Conservation (phyloP, 2,113 vertebrate species). For the Pelmatolapia mariae region DNA sequence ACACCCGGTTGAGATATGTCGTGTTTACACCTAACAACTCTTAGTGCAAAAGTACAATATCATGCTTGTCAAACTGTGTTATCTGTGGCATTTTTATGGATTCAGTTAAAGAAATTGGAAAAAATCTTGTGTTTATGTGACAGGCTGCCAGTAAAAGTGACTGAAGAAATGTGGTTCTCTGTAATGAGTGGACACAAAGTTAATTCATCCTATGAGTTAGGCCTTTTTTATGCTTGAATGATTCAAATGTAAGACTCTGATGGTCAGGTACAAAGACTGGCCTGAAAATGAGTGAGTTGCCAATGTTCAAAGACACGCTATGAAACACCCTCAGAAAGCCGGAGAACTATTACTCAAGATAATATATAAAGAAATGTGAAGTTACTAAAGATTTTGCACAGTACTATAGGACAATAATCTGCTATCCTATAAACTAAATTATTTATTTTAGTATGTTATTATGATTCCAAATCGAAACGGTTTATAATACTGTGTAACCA, state of each 20-base stretch:
- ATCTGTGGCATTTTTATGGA: neutral
- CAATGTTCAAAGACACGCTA: accelerated
- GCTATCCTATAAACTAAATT: neutral
- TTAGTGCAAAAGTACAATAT: neutral
- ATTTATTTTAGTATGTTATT: neutral
- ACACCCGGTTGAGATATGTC: neutral
- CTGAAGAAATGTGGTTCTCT: neutral
- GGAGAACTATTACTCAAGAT: neutral
- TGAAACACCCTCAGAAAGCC: accelerated
- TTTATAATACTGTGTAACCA: neutral
- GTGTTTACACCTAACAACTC: neutral
- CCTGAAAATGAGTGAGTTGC: neutral
- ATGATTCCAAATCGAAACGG: accelerated
- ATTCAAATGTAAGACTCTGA: neutral
- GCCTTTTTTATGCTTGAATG: neutral
- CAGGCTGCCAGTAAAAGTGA: neutral
- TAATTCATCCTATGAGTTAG: neutral
- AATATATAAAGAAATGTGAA: neutral
- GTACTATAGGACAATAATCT: neutral
- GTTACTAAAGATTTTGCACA: neutral
- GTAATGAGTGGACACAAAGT: neutral
- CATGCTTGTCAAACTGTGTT: neutral
- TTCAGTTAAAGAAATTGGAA: accelerated
- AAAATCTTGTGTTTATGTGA: neutral
- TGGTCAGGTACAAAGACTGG: neutral